Percentiles rank a stretch among this genome's conserved stretches.
Evolutionary conservation across 1,140 invertebrate species (phyloP).

Genomic region (Argopecten irradians): DNA sequence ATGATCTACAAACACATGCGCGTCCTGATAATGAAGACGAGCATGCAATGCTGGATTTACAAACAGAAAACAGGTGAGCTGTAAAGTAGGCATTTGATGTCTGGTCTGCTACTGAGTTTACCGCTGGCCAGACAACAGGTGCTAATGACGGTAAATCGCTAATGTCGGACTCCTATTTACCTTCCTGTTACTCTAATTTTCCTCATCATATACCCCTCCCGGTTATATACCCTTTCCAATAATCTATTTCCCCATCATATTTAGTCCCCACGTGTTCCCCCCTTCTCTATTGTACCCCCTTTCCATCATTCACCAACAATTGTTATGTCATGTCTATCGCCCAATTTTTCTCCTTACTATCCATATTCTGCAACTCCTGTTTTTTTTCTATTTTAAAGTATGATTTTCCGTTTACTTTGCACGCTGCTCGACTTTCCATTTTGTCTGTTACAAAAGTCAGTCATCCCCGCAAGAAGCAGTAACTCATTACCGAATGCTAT

Average conservation of each 20-base stretch:
- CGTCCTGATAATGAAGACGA: conserved; percentile 4
- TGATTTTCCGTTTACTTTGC: no score
- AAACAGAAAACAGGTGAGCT: neutral
- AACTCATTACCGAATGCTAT: neutral
- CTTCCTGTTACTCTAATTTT: neutral
- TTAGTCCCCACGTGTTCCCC: no score
- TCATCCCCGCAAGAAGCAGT: neutral
- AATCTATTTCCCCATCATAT: neutral
- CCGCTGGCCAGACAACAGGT: neutral
- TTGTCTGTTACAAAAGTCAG: neutral
- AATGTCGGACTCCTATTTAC: neutral
- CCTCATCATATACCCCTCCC: neutral
- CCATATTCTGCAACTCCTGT: neutral
- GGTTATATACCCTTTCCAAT: neutral
- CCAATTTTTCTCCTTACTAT: neutral
- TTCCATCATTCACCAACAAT: no score
- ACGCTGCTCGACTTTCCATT: neutral
- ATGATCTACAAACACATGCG: neutral
- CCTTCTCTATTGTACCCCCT: neutral
- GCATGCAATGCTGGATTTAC: neutral
- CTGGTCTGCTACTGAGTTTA: neutral
- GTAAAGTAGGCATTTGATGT: conserved; percentile 16
- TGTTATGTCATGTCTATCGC: neutral
- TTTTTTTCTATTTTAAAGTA: no score
- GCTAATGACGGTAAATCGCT: neutral